Evolutionary conservation across 2,888 invertebrate species (phyloP), one percentile per base, ranked within the genome.

Genomic region (Oxyscelio sp.): DNA sequence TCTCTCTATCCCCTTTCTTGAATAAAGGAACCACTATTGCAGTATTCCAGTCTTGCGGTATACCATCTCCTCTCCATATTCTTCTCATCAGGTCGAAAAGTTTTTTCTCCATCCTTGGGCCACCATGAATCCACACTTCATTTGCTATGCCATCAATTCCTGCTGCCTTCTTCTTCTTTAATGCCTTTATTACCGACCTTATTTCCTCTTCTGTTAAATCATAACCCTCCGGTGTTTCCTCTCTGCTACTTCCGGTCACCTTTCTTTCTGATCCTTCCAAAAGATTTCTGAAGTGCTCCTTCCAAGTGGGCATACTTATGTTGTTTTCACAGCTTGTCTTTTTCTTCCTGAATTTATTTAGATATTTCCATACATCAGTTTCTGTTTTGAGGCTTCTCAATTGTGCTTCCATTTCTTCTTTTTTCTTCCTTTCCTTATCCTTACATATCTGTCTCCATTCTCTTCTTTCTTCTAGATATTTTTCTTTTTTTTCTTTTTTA

Each of bases 21-120:
- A 83, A 77, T 8, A 87, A 38, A 0, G 85, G 86, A 0, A 68
- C 38, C 13, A 89, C 54, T 0, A 88, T 54, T 6, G 71, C 82
- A 3, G 19, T 83, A n/a, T 45, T 85, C 86, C 85, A 88, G 0
- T 85, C 81, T 8, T 86, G 75, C 4, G 85, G 87, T 0, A 85
- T 45, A 13, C 73, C 82, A 13, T 81, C 61, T 9, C 74, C 82
- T 2, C 71, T 58, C 83, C 83, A 85, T n/a, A 85, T 17, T 22
- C 68, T 50, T 15, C 22, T 15, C 1, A 22, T 48, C 27, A 84
- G 31, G 6, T 27, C 34, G 11, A 11, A 2, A 22, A 70, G 11
- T 27, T 58, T 27, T 2, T 24, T 17, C 11, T 22, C 34, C 17
- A 77, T 11, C 21, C 38, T 31, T 34, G 59, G 48, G 0, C 77